These are phyloP conservation scores for Alexandromys fortis DNA, from an alignment of 2,113 vertebrate genomes.

Conservation along the genomic window DNA sequence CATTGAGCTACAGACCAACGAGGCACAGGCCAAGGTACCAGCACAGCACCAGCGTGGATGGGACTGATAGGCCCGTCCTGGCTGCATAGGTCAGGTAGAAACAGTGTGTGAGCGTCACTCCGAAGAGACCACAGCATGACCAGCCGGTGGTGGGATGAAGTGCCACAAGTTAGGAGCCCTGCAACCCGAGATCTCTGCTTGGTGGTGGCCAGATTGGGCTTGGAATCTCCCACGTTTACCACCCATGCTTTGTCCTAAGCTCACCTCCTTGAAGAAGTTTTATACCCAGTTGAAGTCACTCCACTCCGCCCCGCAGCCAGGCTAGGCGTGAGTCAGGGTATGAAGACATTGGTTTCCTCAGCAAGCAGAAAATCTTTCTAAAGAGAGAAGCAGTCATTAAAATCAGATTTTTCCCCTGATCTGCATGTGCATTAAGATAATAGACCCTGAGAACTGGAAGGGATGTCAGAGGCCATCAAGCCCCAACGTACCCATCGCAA, in stretches of 20 bases:
- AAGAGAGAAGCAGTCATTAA: conserved; percentile 28
- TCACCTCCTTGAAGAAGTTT: not conserved
- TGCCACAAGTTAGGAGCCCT: not conserved
- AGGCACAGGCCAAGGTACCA: not conserved
- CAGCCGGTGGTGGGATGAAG: not conserved
- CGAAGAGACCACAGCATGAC: not conserved
- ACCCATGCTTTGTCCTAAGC: not conserved
- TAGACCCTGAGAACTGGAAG: conserved; percentile 24
- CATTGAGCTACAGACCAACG: not conserved
- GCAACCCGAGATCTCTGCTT: not conserved
- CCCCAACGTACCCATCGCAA: not conserved
- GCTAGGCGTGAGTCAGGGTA: not conserved
- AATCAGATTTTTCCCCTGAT: not conserved
- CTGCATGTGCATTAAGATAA: not conserved
- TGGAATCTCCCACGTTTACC: not conserved
- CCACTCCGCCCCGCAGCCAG: not conserved
- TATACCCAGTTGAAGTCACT: not conserved
- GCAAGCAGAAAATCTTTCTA: not conserved
- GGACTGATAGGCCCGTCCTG: not conserved
- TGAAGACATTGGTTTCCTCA: not conserved
- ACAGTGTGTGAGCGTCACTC: not conserved
- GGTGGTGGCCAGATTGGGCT: not conserved
- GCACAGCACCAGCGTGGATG: not conserved
- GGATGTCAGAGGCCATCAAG: conserved; percentile 14
- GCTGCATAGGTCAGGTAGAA: not conserved